Base-by-base conservation (phyloP, 1,140 invertebrate species). In the Vanessa atalanta region DNA sequence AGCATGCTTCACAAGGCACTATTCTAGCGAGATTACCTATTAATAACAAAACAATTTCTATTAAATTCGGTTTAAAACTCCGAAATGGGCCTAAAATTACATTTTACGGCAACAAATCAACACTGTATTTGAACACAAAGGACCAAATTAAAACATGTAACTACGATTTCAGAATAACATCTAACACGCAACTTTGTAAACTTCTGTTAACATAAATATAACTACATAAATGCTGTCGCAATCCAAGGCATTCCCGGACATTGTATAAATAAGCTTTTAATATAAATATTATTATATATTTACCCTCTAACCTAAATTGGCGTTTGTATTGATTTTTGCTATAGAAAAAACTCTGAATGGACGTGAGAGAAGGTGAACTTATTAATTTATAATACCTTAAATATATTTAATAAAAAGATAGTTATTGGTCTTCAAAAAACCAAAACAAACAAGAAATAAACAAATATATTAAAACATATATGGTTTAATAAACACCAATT, bases 1-100 rank as follows among this genome's bases (percentile, higher is more conserved):
- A 91, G 90, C 90, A 91, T 92, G 88, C 87, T 83, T 90, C 86
- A 88, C 89, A 92, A 92, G 90, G 90, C 90, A 92, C 90, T 92
- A 92, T 89, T 85, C 90, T 92, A 92, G 90, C 86, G 88, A 90
- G 86, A 92, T 87, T 86, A 80, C 72, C 75, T 82, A 81, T 66
- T 65, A 76, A 84, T 77, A 82, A 88, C 76, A 80, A 86, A 86
- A 86, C 75, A 88, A 83, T 80, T 79, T 77, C 84, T 89, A 89
- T 84, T 92, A 92, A 92, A 92, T 91, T 91, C 89, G 88, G 88
- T 89, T 89, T 91, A 72, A 74, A 80, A 83, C 78, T 92, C 87
- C 86, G 86, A 92, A 87, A 85, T 77, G 80, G 82, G 83, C 85
- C 85, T 88, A 84, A 89, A 90, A 89, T 90, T 89, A 90, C 82